Evolutionary conservation across 1,140 invertebrate genomes (phyloP).

Genomic region (Drosophila prosaltans): DNA sequence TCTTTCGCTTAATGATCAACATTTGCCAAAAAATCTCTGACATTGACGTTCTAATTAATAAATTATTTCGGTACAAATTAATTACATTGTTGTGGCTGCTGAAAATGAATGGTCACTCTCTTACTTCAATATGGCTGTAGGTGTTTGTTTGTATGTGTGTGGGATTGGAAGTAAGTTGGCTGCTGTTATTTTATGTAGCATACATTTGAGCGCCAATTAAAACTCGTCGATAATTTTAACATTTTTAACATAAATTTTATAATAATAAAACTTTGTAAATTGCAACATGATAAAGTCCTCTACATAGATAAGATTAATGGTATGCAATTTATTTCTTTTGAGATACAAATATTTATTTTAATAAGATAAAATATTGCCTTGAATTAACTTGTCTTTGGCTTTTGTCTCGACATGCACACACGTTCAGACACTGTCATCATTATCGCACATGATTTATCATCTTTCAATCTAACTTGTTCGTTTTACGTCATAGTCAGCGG

Average conservation of each 20-base stretch:
- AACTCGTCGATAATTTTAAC: not conserved
- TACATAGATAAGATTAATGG: too few relatives aligned
- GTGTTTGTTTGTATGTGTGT: not conserved
- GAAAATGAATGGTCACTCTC: slow-evolving; percentile 54
- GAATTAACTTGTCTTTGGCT: slow-evolving; percentile 45
- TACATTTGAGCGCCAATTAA: slow-evolving; percentile 16
- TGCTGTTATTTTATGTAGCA: slow-evolving; percentile 8
- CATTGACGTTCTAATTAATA: slow-evolving; percentile 75
- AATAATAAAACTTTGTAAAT: too few relatives aligned
- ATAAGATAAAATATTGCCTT: slow-evolving; percentile 30
- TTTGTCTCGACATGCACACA: slow-evolving; percentile 64
- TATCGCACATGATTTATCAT: slow-evolving; percentile 72
- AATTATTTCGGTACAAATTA: slow-evolving; percentile 76
- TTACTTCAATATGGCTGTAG: too few relatives aligned
- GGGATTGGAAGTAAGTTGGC: not conserved
- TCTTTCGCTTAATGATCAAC: slow-evolving; percentile 49
- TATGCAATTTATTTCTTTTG: too few relatives aligned
- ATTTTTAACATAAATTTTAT: not conserved
- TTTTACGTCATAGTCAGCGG: slow-evolving; percentile 11
- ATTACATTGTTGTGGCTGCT: slow-evolving; percentile 50
- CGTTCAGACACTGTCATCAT: slow-evolving; percentile 51
- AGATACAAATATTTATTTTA: not conserved
- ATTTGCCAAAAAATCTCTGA: slow-evolving; percentile 52
- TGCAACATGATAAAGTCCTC: too few relatives aligned
- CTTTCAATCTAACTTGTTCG: slow-evolving; percentile 43